A percentile compares a stretch with the other conserved stretches of the same genome.
phyloP scores from a whole-genome alignment of 1,140 invertebrate genomes.

The Brachionus paranguensis region DNA sequence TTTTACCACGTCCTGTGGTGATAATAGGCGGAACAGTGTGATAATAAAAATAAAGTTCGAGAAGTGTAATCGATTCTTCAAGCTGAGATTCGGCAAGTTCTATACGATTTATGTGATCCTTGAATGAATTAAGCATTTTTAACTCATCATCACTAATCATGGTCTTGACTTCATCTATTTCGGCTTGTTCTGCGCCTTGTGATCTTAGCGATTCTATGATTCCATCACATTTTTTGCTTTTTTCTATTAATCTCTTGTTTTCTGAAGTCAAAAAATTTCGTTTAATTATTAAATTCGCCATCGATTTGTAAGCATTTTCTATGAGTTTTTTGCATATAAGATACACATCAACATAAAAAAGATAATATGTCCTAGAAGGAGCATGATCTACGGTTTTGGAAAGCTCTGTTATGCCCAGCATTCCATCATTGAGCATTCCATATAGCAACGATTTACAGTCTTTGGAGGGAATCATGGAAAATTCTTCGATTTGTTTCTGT shows the following conservation, averaged over 20 bases:
- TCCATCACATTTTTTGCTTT: neutral
- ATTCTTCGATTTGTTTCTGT: constrained; percentile 38
- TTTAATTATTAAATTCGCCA: constrained; percentile 9
- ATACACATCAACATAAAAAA: neutral
- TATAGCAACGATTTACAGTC: constrained; percentile 27
- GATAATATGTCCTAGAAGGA: constrained; percentile 26
- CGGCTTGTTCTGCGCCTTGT: constrained; percentile 16
- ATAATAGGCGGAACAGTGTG: neutral
- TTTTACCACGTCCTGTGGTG: neutral
- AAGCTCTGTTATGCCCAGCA: neutral
- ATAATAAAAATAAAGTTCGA: constrained; percentile 29
- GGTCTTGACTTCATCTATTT: constrained; percentile 21
- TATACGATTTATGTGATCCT: neutral
- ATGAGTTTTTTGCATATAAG: constrained; percentile 5
- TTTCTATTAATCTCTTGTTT: constrained; percentile 22
- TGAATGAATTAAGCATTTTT: constrained; percentile 8
- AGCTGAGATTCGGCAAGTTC: constrained; percentile 15
- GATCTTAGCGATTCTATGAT: neutral
- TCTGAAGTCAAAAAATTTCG: neutral
- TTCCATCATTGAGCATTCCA: constrained; percentile 25
- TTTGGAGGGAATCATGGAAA: constrained; percentile 35
- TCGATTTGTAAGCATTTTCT: constrained; percentile 27
- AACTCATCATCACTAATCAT: constrained; percentile 27
- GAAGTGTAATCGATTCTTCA: neutral
- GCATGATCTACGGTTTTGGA: constrained; percentile 25